phyloP scores from a whole-genome alignment of 2,113 vertebrate genomes.

The Cettia cetti region DNA sequence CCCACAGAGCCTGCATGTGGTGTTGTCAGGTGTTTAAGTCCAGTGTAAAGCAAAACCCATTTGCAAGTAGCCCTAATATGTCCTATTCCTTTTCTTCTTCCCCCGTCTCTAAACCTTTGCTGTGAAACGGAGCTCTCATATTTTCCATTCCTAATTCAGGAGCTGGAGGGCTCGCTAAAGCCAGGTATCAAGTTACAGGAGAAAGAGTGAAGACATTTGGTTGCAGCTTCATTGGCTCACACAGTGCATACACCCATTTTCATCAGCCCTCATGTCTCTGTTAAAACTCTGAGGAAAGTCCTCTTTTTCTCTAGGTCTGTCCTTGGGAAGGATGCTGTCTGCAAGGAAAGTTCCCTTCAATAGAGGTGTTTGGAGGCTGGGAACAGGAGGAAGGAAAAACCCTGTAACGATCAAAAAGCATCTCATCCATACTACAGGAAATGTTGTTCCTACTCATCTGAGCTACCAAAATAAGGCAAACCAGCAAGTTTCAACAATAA shows the following conservation, averaged over 20 bases:
- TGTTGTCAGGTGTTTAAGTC: background rate
- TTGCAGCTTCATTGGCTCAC: conserved; percentile 32
- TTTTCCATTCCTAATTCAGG: conserved; percentile 67
- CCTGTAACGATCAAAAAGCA: background rate
- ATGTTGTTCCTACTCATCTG: background rate
- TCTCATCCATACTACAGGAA: background rate
- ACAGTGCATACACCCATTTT: background rate
- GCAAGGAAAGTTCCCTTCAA: background rate
- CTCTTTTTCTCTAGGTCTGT: background rate
- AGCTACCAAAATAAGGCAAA: background rate
- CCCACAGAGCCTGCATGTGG: background rate
- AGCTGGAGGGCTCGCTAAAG: conserved; percentile 44
- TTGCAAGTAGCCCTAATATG: background rate
- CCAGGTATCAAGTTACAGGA: conserved; percentile 57
- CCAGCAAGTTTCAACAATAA: conserved; percentile 12
- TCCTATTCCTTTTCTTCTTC: background rate
- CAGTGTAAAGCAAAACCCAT: background rate
- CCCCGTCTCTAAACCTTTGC: background rate
- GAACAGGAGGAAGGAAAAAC: conserved; percentile 26
- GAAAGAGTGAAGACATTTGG: conserved; percentile 55
- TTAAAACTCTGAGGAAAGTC: background rate
- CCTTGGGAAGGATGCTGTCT: background rate
- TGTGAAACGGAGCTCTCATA: conserved; percentile 33
- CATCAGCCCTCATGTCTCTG: background rate
- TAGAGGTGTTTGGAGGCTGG: background rate